Conservation (phyloP, 2,888 invertebrate genomes). For the Temnothorax rugatulus region DNA sequence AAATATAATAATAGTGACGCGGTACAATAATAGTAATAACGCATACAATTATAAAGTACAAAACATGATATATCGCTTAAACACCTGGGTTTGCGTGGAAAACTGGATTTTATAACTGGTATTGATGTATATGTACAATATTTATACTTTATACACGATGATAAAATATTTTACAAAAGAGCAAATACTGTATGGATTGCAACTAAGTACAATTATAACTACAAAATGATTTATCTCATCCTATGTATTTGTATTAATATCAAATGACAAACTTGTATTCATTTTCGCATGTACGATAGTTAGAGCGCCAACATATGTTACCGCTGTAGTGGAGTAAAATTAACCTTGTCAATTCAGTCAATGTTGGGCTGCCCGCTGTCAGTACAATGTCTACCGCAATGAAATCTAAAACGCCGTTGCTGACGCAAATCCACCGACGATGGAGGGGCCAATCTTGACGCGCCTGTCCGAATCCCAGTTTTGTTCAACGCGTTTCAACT, state of each 20-base stretch:
- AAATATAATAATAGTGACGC: constrained; percentile 48
- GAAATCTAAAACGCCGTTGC: constrained; percentile 14
- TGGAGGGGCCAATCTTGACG: constrained; percentile 38
- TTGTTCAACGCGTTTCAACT: constrained; percentile 66
- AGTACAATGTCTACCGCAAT: constrained; percentile 11
- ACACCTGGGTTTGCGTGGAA: background rate
- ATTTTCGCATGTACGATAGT: constrained; percentile 6
- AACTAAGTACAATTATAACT: background rate
- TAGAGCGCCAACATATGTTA: constrained; percentile 8
- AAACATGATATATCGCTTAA: constrained; percentile 24
- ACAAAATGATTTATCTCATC: background rate
- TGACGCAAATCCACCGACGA: constrained; percentile 30
- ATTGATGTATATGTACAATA: background rate
- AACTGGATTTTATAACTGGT: constrained; percentile 14
- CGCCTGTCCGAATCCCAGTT: constrained; percentile 54
- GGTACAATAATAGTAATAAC: constrained; percentile 37
- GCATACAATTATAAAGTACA: constrained; percentile 12
- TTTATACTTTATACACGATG: background rate
- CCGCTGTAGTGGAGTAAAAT: constrained; percentile 21
- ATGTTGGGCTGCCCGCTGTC: constrained; percentile 24
- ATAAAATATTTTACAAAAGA: background rate
- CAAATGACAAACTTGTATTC: background rate
- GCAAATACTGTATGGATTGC: background rate
- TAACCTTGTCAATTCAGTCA: constrained; percentile 26
- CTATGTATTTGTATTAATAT: constrained; percentile 3